Conservation (phyloP, 2,888 invertebrate genomes). For the Drosophila neotestacea region DNA sequence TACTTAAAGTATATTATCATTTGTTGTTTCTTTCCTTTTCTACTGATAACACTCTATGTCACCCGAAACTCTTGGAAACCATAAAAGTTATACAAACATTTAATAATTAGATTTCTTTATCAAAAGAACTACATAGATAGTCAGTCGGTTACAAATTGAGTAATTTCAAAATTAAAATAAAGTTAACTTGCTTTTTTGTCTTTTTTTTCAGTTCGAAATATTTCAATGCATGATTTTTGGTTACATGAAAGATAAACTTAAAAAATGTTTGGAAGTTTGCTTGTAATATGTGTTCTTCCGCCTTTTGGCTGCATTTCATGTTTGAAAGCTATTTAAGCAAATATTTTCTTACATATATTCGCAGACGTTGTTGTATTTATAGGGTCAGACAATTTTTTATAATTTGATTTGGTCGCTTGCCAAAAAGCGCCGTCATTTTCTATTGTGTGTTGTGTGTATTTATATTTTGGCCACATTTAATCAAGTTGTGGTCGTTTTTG, state of each 20-base stretch:
- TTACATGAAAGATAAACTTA: too few species aligned
- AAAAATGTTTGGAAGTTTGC: background rate
- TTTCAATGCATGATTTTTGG: background rate
- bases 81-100: background rate
- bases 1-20: background rate
- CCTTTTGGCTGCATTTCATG: slow-evolving; percentile 13
- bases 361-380: slow-evolving; percentile 28
- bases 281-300: background rate
- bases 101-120: slow-evolving; percentile 8
- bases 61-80: background rate
- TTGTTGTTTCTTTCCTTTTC: background rate
- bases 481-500: slow-evolving; percentile 55
- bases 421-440: slow-evolving; percentile 63
- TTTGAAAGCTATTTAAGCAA: slow-evolving; percentile 10
- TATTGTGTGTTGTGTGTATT: slow-evolving; percentile 36
- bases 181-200: too few species aligned
- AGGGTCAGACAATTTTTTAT: slow-evolving; percentile 56
- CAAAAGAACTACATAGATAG: slow-evolving; percentile 2
- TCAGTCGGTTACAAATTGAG: background rate
- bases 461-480: slow-evolving; percentile 59
- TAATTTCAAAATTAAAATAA: too few species aligned
- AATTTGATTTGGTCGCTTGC: slow-evolving; percentile 72
- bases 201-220: too few species aligned
- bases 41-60: background rate
- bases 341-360: slow-evolving; percentile 21